phyloP scores from a whole-genome alignment of 2,888 invertebrate genomes.

The Ormyrus pomaceus region DNA sequence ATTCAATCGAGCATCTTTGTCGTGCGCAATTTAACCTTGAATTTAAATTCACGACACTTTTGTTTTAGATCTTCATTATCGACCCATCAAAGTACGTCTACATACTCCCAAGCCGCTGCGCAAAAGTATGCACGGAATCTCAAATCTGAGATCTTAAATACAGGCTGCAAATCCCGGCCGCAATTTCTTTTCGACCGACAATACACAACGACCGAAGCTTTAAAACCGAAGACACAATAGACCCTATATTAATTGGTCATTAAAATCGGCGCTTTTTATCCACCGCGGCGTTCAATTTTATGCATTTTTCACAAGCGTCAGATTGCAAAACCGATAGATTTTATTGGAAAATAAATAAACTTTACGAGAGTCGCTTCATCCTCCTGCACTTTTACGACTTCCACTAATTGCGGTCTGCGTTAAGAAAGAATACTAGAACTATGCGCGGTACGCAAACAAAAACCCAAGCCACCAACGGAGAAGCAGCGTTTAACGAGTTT shows the following conservation, averaged over 20 bases:
- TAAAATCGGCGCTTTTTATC: conserved; percentile 1
- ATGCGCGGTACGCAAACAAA: neutral
- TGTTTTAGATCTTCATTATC: conserved; percentile 23
- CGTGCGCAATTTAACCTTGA: conserved; percentile 8
- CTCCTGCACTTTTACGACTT: neutral
- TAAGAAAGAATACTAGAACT: neutral
- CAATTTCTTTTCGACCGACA: neutral
- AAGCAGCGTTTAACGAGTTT: no score
- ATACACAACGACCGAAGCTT: neutral
- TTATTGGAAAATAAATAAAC: neutral
- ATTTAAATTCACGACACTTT: conserved; percentile 2
- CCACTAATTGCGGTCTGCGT: neutral
- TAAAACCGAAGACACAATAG: neutral
- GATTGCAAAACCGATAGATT: neutral
- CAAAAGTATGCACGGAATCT: conserved; percentile 18
- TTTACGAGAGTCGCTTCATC: neutral
- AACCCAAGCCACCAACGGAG: neutral
- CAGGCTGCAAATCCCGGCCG: neutral
- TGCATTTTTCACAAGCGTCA: neutral
- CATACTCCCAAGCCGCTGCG: neutral
- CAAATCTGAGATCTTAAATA: conserved; percentile 6
- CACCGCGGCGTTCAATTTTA: neutral
- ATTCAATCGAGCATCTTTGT: neutral
- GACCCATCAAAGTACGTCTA: neutral
- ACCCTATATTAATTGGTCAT: neutral